Base-by-base conservation (phyloP, 2,113 vertebrate genomes). In the Rhabdornis inornatus region DNA sequence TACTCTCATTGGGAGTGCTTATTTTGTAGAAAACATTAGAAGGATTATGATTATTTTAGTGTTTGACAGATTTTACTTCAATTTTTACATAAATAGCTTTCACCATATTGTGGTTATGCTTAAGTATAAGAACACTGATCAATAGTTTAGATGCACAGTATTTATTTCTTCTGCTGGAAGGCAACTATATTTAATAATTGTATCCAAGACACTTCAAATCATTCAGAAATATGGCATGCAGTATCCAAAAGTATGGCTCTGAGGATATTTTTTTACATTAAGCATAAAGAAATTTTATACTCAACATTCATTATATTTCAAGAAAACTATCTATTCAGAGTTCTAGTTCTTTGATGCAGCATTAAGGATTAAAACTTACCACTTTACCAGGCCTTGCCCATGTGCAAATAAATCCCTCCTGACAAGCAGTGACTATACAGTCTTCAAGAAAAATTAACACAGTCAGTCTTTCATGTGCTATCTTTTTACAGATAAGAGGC, bases 381-480 rank as follows among this genome's bases (percentile, higher is more conserved):
- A 99, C 99, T 99, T 99, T 99, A 96, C 99, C 99, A 92, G 99
- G 99, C 98, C 99, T 98, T 97, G 99, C 99, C 99, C 99, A 99
- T 97, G 99, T 99, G 99, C 99, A 99, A 99, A 99, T 98, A 98
- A 99, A 99, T 96, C 99, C 99, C 98, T 99, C 99, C 98, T 99
- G 99, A 98, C 99, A 99, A 97, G 99, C 99, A 98, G 99, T 99
- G 98, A 99, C 99, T 98, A 99, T 98, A 99, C 99, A 99, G 99
- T 99, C 99, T 98, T 99, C 99, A 87, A 99, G 99, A 98, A 99
- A 99, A 98, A 99, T 99, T 96, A 99, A 98, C 97, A 99, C 99
- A 93, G 99, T 99, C 97, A 99, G 99, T 98, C 99, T 98, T 97
- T 99, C 99, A 70, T 99, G 99, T 94, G 99, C 99, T 94, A 99